phyloP scores from a whole-genome alignment of 2,797 vertebrate species.

The Megalops cyprinoides region DNA sequence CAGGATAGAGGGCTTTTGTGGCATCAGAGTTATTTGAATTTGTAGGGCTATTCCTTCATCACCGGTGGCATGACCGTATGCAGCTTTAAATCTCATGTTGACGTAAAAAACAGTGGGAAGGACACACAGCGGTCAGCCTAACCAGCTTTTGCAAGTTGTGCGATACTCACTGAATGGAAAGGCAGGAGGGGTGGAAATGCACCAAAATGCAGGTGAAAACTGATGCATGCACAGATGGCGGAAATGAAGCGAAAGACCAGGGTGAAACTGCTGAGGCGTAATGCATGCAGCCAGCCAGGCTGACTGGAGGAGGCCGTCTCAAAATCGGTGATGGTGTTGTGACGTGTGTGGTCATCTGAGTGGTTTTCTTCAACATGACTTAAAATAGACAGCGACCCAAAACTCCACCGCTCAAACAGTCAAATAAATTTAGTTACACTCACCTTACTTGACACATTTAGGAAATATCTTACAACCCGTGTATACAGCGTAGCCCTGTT shows the following conservation, averaged over 20 bases:
- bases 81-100: background rate
- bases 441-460: no score
- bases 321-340: no score
- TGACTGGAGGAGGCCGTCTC: background rate
- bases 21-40: background rate
- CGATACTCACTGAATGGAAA: background rate
- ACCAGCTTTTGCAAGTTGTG: background rate
- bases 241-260: background rate
- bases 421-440: background rate
- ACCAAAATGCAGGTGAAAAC: background rate
- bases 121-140: no score
- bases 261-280: background rate
- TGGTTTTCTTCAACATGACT: background rate
- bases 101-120: background rate
- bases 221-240: no score
- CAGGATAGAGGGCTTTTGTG: no score
- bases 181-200: background rate
- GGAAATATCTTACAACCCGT: no score
- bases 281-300: no score
- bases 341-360: background rate
- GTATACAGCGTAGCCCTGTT: background rate
- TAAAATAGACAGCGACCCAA: background rate
- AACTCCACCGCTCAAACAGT: background rate
- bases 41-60: background rate
- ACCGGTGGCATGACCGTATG: no score